Base-by-base conservation (phyloP, 35 echinoderm and acorn worm genomes). In the Chiridota heheva region DNA sequence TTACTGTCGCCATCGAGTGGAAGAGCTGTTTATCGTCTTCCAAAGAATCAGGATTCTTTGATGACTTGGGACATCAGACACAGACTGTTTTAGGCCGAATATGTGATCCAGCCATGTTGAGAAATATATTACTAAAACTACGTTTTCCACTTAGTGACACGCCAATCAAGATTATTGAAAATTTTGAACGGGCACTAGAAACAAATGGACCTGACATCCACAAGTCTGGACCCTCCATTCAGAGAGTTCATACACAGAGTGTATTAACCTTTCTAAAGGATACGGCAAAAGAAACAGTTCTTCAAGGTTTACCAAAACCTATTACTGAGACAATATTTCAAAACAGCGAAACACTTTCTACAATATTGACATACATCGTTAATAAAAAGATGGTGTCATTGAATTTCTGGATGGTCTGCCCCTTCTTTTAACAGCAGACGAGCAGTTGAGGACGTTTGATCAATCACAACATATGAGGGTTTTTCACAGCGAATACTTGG, bases 341-440 rank as follows among this genome's bases (percentile, higher is more conserved):
- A 63, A 58, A 63, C 29, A 6, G 31, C 10, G 35, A 62, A 17
- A 80, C 56, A 20, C 36, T 80, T 5, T 3, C 18, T 5, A 40
- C 40, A 25, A 34, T 63, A 24, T 53, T 80, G 6, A 36, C 17
- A 26, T 80, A 80, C 36, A 17, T 32, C 26, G 2, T 13, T 62
- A 5, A 31, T 5, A 67, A 67, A 67, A n/a, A n/a, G n/a, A n/a
- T n/a, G n/a, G n/a, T n/a, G n/a, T n/a, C n/a, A n/a, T n/a, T n/a
- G n/a, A n/a, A n/a, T n/a, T n/a, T n/a, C n/a, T 90, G 49, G 42
- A 90, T 44, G 63, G 60, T 7, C 3, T 84, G 15, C 87, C 87
- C 28, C 25, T 90, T 30, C 81, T 90, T 0, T 51, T 90, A 0
- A 90, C 87, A 3, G 36, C 60, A 73, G 87, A 90, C 77, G 44